phyloP scores from a whole-genome alignment of 1,140 invertebrate species.

The Scaptomyza hsui region DNA sequence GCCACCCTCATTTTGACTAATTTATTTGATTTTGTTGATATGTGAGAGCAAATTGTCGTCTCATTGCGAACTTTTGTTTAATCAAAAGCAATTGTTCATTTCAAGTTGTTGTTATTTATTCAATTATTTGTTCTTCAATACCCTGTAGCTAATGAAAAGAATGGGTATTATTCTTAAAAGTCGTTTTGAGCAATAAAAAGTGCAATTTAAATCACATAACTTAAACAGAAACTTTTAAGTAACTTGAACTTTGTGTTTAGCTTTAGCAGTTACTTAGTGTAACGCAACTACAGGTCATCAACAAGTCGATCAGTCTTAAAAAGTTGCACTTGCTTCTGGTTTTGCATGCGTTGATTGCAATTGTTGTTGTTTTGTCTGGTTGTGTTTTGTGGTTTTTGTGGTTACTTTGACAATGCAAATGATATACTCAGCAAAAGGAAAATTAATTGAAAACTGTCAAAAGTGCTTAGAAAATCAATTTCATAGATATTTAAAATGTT shows the following conservation, averaged over 20 bases:
- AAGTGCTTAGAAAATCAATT: neutral
- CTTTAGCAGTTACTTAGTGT: too few species aligned
- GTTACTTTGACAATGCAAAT: conserved; percentile 36
- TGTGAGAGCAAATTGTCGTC: conserved; percentile 50
- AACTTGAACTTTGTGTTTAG: too few species aligned
- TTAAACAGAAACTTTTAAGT: too few species aligned
- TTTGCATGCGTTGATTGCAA: conserved; percentile 48
- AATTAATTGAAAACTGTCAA: conserved; percentile 14
- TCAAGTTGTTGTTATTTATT: conserved; percentile 54
- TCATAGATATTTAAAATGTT: conserved; percentile 5
- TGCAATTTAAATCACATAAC: too few species aligned
- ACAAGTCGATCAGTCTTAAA: neutral
- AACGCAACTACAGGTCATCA: neutral
- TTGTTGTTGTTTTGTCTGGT: conserved; percentile 31
- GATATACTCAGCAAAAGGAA: conserved; percentile 5
- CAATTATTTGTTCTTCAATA: conserved; percentile 31
- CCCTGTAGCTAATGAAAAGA: neutral
- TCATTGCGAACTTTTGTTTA: conserved; percentile 74
- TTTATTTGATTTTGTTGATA: conserved; percentile 75
- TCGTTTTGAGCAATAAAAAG: too few species aligned
- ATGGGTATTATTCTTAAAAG: too few species aligned
- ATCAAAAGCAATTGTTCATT: conserved; percentile 80
- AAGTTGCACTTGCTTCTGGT: neutral
- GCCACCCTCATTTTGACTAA: conserved; percentile 80
- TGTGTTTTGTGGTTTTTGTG: conserved; percentile 43